Evolutionary conservation across 2,888 invertebrate genomes (phyloP), one percentile per base, ranked within the genome.

Genomic region (Diarsia mendica): DNA sequence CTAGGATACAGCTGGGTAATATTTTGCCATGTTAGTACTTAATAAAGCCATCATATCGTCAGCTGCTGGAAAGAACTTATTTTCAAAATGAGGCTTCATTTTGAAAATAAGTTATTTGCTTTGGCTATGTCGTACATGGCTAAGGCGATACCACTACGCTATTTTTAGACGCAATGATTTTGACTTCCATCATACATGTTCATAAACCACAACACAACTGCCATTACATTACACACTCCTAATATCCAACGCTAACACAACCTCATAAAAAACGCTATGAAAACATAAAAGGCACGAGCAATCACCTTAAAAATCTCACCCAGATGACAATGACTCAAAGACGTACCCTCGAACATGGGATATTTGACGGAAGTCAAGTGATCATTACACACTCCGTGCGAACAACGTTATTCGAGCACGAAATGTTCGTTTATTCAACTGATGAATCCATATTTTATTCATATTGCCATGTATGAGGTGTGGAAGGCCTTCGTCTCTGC

Each of bases 361-460:
- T 85, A 88, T 87, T 89, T 87, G 87, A 87, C 87, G 84, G 84
- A 84, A 87, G 83, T 88, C 87, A 89, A 90, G 88, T 90, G 91
- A 90, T 91, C 90, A 91, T 92, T 92, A 90, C 88, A 88, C 87
- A 89, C 86, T 84, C 87, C 86, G 85, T 88, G 87, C 87, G 90
- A 91, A 90, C 88, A 89, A 88, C 87, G 87, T 91, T 92, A 92
- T 91, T 90, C 90, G 88, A 90, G 90, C 90, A 90, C 88, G 88
- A 90, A 92, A 91, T 91, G 89, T 93, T 91, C 93, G 93, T 94
- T 94, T 93, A 93, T 93, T 92, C 92, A 91, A 92, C 94, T 95
- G 94, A 95, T 94, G 93, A 95, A 93, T 92, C 91, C 92, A 94
- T 95, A 94, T 95, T 94, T 95, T 95, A 95, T 95, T 95, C 95